Base-by-base conservation (phyloP, 2,113 vertebrate species). In the Corvus hawaiiensis region DNA sequence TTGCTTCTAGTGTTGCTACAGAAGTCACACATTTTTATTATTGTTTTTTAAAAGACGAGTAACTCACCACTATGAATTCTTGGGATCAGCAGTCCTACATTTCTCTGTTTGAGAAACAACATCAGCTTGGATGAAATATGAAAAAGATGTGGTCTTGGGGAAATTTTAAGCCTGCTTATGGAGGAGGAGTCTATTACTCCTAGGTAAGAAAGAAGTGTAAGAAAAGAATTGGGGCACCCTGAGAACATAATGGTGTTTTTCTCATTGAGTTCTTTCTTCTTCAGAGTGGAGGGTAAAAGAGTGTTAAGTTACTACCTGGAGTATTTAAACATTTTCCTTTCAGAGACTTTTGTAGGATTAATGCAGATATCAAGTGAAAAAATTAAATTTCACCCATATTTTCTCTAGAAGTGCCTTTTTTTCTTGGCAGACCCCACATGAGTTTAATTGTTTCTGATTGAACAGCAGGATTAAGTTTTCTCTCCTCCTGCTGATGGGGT, bases 381-480 rank as follows among this genome's bases (percentile, higher is more conserved):
- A 92, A 75, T 61, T 73, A 33, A 76, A 89, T 89, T 94, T 96
- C 66, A 78, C 52, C 26, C 13, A 24, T 81, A 64, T 67, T 94
- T 93, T 93, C 63, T 93, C 80, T 27, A 49, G 59, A 78, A 69
- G 24, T 64, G 41, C 10, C 10, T 79, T 73, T 94, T 69, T 73
- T 66, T 33, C 46, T 96, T 94, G 48, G 46, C 56, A 84, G 64
- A 81, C 35, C 56, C 46, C 72, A 86, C 71, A 75, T 92, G 27
- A 87, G 13, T 67, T 89, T 95, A 90, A 82, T 94, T 92, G 67
- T 46, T 94, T 51, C 66, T 91, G 72, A 80, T 77, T 79, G 67
- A 91, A 39, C 71, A 92, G 26, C 12, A 87, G 62, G 66, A 73
- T 89, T 79, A 86, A 66, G 54, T 79, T 92, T 95, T 84, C 74